Conservation (phyloP, 35 echinoderm and acorn worm species). For the Nesometra sesokonis region DNA sequence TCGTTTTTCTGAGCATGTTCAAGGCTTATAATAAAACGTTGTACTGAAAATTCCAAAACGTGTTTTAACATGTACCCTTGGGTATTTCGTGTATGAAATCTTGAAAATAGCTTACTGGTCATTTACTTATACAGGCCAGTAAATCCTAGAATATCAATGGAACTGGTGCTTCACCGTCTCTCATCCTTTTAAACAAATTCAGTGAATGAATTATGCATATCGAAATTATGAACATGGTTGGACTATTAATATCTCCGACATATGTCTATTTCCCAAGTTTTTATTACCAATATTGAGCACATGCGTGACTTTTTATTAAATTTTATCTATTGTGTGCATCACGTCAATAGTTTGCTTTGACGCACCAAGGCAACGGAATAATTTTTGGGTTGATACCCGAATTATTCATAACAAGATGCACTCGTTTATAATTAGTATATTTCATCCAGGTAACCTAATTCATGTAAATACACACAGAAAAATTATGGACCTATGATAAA, state of each 20-base stretch:
- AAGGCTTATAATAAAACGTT: too few relatives aligned
- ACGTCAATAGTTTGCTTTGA: neutral
- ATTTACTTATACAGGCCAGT: too few relatives aligned
- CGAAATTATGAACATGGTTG: neutral
- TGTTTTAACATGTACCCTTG: neutral
- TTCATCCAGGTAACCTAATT: too few relatives aligned
- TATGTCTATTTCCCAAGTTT: neutral
- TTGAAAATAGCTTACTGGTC: neutral
- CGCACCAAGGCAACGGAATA: neutral
- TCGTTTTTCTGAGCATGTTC: too few relatives aligned
- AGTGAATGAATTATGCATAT: neutral
- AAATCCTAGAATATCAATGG: neutral
- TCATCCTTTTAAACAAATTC: neutral
- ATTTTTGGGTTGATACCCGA: neutral
- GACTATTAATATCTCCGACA: neutral
- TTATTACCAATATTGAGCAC: neutral
- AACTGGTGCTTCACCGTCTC: neutral
- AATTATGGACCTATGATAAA: too few relatives aligned
- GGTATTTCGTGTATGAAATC: neutral
- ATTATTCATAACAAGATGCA: neutral
- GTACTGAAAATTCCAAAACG: neutral
- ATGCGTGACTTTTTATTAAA: neutral
- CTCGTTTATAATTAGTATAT: too few relatives aligned
- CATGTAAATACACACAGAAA: too few relatives aligned
- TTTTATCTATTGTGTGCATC: neutral